Evolutionary conservation across 1,140 invertebrate genomes (phyloP).

Genomic region (Anadara kagoshimensis): DNA sequence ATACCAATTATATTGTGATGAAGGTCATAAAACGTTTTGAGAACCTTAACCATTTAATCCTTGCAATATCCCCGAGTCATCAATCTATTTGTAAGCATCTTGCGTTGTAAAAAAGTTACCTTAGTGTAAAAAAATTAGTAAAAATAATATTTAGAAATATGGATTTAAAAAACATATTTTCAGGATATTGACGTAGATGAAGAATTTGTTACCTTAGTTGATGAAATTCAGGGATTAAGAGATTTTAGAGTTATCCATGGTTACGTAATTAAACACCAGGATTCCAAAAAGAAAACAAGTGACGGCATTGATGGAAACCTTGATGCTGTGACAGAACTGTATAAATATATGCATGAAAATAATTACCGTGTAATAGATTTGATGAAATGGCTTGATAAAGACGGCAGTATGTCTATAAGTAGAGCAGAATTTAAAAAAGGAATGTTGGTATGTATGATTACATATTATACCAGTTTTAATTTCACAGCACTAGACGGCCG

Average conservation of each 20-base stretch:
- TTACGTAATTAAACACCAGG: conserved; percentile 23
- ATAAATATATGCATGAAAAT: conserved; percentile 52
- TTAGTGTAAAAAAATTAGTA: too few relatives aligned
- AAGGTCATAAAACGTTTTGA: too few relatives aligned
- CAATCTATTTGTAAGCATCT: too few relatives aligned
- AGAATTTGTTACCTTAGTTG: conserved; percentile 25
- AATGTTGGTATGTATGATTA: conserved; percentile 52
- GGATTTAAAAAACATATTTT: not conserved
- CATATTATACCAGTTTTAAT: too few relatives aligned
- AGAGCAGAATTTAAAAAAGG: conserved; percentile 58
- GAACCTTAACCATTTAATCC: too few relatives aligned
- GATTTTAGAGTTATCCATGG: conserved; percentile 20
- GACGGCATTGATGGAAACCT: conserved; percentile 51
- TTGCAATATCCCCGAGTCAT: too few relatives aligned
- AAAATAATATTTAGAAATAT: too few relatives aligned
- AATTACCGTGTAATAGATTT: conserved; percentile 66
- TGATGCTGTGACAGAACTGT: conserved; percentile 52
- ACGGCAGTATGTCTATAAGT: conserved; percentile 57
- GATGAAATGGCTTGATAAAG: conserved; percentile 66
- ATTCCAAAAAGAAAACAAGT: conserved; percentile 12
- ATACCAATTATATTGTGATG: too few relatives aligned
- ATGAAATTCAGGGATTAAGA: conserved; percentile 27
- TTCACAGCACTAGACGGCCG: too few relatives aligned
- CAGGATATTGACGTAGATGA: conserved; percentile 38
- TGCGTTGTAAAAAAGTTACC: too few relatives aligned